Conservation (phyloP, 2,113 vertebrate genomes). For the Cheirogaleus medius region DNA sequence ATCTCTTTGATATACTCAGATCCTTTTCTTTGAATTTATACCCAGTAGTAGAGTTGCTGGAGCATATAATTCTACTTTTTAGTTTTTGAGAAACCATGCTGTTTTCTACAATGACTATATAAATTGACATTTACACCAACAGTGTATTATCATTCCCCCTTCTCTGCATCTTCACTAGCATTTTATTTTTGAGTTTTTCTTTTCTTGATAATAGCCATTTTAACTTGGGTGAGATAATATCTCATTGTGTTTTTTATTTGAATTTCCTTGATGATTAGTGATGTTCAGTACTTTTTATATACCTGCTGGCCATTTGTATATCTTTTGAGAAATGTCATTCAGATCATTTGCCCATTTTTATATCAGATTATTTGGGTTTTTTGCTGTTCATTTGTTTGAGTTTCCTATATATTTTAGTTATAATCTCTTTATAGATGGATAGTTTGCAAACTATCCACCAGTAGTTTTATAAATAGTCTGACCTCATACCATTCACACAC, state of each 20-base stretch:
- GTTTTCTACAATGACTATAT: not conserved
- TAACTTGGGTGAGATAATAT: not conserved
- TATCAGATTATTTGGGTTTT: not conserved
- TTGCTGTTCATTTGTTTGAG: not conserved
- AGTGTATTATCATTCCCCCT: not conserved
- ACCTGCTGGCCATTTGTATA: not conserved
- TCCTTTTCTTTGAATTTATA: not conserved
- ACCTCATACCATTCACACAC: fast-evolving
- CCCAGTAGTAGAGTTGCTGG: not conserved
- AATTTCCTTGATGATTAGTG: not conserved
- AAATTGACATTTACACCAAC: not conserved
- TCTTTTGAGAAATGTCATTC: not conserved
- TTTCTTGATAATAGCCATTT: not conserved
- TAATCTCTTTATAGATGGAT: not conserved
- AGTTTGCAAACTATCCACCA: not conserved
- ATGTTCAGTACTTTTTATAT: not conserved
- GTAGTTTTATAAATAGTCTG: not conserved
- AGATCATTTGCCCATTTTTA: not conserved
- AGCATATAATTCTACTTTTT: not conserved
- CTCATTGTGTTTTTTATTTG: not conserved
- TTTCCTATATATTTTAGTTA: not conserved
- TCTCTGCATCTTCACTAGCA: not conserved
- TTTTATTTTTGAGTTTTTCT: not conserved
- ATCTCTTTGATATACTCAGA: not conserved
- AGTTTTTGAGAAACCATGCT: not conserved